Base-by-base conservation (phyloP, 2,113 vertebrate species). In the Oncorhynchus mykiss region DNA sequence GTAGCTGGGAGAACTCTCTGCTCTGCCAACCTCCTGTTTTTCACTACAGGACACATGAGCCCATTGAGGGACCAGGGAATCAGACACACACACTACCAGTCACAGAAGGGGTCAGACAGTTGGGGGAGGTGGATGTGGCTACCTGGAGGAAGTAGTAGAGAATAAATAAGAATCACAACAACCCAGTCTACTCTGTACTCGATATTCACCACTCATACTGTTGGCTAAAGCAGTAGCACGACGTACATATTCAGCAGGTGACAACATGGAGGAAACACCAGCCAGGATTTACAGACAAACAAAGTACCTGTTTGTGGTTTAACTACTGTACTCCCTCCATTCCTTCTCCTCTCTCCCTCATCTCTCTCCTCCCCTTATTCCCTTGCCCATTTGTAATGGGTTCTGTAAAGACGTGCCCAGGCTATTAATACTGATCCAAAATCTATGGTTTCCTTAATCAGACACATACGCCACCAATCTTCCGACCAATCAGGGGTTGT, bases 101-200 rank as follows among this genome's bases (percentile, higher is more conserved):
- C 60, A 49, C 48, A 39, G 57, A 14, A 31, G 29, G n/a, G 9
- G 9, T 11, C 39, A 45, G 9, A 45, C 9, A 45, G 39, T 45
- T 9, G 39, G 39, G 29, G 25, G 68, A 64, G 39, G 25, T 70
- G 31, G 8, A 62, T 49, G 39, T 80, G 71, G 54, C 25, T 3
- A 64, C n/a, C 64, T 48, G 4, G 4, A 64, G 59, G 72, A 72
- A 74, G 25, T 54, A 54, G 16, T 9, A 14, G 29, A 73, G 49
- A 70, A 80, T 75, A 79, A 24, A 82, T 82, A 45, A 71, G 65
- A 77, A 77, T 72, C 72, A 60, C 67, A 77, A 62, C 31, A 51
- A 25, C 57, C 18, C n/a, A 16, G 18, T 73, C 60, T 64, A 45
- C 39, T 75, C 66, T 39, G 8, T 5, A n/a, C 14, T 59, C 6